Base-by-base conservation (phyloP, 2,888 invertebrate species). In the Agonopterix subpropinquella region DNA sequence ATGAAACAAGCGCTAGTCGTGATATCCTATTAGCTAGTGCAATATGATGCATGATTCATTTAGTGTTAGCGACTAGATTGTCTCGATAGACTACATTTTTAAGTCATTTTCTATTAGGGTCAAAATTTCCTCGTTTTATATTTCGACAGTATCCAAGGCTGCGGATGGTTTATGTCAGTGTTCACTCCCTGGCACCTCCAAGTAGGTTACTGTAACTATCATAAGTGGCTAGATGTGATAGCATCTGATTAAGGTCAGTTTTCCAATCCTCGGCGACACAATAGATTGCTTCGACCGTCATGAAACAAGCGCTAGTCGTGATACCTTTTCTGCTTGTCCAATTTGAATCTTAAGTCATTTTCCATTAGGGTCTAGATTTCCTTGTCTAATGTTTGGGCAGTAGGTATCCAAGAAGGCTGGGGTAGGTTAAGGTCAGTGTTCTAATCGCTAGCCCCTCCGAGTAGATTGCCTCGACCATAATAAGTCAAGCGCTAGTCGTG, bases 141-240 rank as follows among this genome's bases (percentile, higher is more conserved):
- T 48, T 85, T 85, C 1, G 84, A 86, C 48, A 88, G 57, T 54
- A 87, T 73, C 86, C 86, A 87, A 0, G 82, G 83, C 48, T 77
- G 74, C 0, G 80, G 76, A 36, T 77, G 78, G 47, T 71, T 69
- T 1, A 78, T 58, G 43, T 77, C 77, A 0, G 74, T 73, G 64
- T 70, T 77, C 89, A 89, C 58, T 96, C 96, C 37, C 96, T 96
- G 85, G 95, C 95, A 68, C 95, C 95, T 37, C 95, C 95, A 54
- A 96, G 93, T 67, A 96, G 93, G 65, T 93, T 93, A 43, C 96
- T 96, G 68, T 96, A 92, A 47, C 96, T 96, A 69, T 96, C 96
- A 75, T 96, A 96, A 1, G 96, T 96, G 96, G 96, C 96, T 42
- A 97, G 90, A 61, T 95, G 92, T 54, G 95, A 94, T 54, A 97